Conservation (phyloP, 1,140 invertebrate genomes). For the Sycophila sp. region DNA sequence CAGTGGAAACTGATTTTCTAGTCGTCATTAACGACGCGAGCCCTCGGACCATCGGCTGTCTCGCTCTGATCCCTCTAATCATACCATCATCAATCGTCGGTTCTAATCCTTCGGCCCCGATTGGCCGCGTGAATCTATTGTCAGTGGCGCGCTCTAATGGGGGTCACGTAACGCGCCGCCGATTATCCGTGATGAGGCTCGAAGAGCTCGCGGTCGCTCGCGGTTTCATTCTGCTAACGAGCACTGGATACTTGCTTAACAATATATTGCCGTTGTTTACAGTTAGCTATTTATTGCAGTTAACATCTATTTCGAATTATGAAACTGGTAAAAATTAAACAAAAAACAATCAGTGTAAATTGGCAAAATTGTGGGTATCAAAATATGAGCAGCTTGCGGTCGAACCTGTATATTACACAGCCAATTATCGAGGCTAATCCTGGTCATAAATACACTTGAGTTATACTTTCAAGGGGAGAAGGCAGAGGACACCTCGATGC, state of each 20-base stretch:
- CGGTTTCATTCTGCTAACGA: too few relatives aligned
- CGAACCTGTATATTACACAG: conserved; percentile 61
- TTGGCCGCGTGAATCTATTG: conserved; percentile 26
- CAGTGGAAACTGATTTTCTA: conserved; percentile 38
- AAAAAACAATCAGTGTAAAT: too few relatives aligned
- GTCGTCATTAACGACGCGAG: conserved; percentile 13
- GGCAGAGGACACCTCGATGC: background rate
- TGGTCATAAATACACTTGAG: conserved; percentile 64
- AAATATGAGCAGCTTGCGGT: too few relatives aligned
- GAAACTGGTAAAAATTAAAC: too few relatives aligned
- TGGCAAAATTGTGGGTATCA: too few relatives aligned
- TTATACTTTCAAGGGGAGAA: conserved; percentile 64
- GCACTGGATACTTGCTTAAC: too few relatives aligned
- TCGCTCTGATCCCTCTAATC: conserved; percentile 25
- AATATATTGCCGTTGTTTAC: too few relatives aligned
- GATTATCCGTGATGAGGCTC: background rate
- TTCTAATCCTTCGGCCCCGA: conserved; percentile 32
- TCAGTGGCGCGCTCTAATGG: background rate
- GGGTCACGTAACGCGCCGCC: background rate
- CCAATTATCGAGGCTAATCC: conserved; percentile 62
- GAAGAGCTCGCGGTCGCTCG: too few relatives aligned
- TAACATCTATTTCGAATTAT: too few relatives aligned
- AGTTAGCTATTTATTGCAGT: too few relatives aligned
- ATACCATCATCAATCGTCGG: conserved; percentile 22
- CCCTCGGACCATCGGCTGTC: background rate